Evolutionary conservation across 2,888 invertebrate species (phyloP).

Genomic region (Oasisia sp.): DNA sequence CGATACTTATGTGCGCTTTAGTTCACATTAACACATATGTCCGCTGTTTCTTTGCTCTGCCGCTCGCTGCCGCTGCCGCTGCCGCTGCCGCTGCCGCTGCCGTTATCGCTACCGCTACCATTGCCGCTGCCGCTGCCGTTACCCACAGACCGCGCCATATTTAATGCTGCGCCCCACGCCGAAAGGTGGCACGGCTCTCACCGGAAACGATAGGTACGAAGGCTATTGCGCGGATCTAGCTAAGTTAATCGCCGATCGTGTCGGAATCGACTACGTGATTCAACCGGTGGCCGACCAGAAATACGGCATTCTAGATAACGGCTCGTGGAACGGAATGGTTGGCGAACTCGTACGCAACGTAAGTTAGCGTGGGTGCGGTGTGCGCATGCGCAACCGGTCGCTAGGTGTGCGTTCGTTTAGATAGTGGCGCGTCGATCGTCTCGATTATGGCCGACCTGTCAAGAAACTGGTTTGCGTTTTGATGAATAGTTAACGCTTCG

Average conservation of each 20-base stretch:
- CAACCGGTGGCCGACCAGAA: constrained; percentile 42
- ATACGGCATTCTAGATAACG: constrained; percentile 48
- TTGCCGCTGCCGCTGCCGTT: background rate
- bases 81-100: background rate
- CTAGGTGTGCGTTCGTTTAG: no score
- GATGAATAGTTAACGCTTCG: no score
- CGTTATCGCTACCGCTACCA: background rate
- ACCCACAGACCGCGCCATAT: constrained; percentile 56
- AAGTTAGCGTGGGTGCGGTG: constrained; percentile 39
- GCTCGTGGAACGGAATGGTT: constrained; percentile 63
- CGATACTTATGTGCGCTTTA: background rate
- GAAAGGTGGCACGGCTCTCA: constrained; percentile 63
- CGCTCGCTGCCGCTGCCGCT: no score
- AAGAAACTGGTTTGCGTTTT: no score
- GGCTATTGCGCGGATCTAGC: constrained; percentile 68
- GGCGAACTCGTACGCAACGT: constrained; percentile 60
- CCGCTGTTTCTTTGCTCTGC: background rate
- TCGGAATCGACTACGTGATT: constrained; percentile 62
- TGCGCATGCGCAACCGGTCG: no score
- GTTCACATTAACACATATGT: background rate
- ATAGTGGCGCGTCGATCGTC: no score
- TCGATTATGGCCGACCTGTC: no score
- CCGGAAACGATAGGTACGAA: constrained; percentile 81
- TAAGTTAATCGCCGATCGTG: constrained; percentile 58
- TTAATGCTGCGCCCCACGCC: constrained; percentile 48